A percentile compares a stretch with the other conserved stretches of the same genome.
Conservation (phyloP, 2,888 invertebrate species). For the Sphinx pinastri region DNA sequence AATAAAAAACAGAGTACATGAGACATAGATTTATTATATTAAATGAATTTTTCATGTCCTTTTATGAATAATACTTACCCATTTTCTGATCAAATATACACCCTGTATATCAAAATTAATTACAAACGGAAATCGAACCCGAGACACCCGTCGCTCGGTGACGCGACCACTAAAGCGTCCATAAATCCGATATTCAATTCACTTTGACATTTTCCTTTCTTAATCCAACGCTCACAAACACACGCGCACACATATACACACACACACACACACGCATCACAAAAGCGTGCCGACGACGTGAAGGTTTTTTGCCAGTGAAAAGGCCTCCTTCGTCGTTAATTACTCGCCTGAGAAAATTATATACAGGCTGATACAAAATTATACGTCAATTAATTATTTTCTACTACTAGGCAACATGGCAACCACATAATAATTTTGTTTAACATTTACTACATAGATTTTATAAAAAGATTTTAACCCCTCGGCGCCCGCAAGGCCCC, state of each 20-base stretch:
- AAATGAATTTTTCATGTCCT: no score
- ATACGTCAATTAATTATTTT: background rate
- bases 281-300: slow-evolving; percentile 66
- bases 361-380: slow-evolving; percentile 56
- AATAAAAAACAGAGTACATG: no score
- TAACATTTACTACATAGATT: no score
- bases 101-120: background rate
- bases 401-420: background rate
- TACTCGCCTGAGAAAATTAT: slow-evolving; percentile 69
- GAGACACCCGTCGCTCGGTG: slow-evolving; percentile 4
- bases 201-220: slow-evolving; percentile 48
- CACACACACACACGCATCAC: slow-evolving; percentile 40
- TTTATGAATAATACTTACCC: no score
- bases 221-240: slow-evolving; percentile 38
- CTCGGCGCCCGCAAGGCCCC: no score
- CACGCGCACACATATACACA: slow-evolving; percentile 7
- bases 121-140: slow-evolving; percentile 1
- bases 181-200: slow-evolving; percentile 39
- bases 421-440: background rate
- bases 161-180: slow-evolving; percentile 29
- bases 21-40: no score
- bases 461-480: no score
- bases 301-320: slow-evolving; percentile 74
- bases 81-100: no score
- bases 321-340: slow-evolving; percentile 78